Evolutionary conservation across 2,888 invertebrate species (phyloP), one percentile per base, ranked within the genome.

Genomic region (Agonopterix arenella): DNA sequence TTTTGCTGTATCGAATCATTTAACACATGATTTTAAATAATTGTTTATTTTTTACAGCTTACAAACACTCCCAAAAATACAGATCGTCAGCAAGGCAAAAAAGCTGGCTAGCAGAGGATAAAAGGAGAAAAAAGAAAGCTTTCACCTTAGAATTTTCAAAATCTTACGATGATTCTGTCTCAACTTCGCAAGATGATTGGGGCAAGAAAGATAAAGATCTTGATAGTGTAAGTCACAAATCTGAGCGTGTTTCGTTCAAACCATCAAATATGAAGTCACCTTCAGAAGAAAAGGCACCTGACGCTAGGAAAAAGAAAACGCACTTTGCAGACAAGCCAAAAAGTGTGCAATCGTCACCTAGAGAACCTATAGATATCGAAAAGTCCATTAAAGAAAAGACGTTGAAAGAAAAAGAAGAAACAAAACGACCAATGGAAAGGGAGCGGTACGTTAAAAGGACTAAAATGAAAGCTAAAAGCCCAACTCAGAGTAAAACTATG

Each of bases 91-190:
- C 66, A 44, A 81, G 90, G 62, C 83, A 80, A 41, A 85, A 84
- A 53, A 77, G 80, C 38, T 93, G 94, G 91, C 85, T 92, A 45
- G 91, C 93, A 52, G 95, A 95, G 56, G 94, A 94, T 50, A 92
- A 93, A 60, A 90, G 93, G 55, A 89, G 93, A 53, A 92, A 93
- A 67, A 93, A 93, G 80, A 93, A 93, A 70, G 93, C 93, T 16
- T 95, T 96, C 79, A 94, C 93, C 45, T 83, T 96, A 56, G 95
- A 96, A 68, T 92, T 95, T 80, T 85, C 93, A 50, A 88, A 91
- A 75, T 80, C 91, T 57, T 86, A 91, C 68, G 85, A 90, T 73
- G 90, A 91, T 75, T 82, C 84, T 18, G 86, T 90, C 50, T 89
- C 90, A 18, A 88, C 88, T 41, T 82, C 88, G 11, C 88, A 89